phyloP scores from a whole-genome alignment of 2,888 invertebrate genomes.

The Cremastobaeus sp. region DNA sequence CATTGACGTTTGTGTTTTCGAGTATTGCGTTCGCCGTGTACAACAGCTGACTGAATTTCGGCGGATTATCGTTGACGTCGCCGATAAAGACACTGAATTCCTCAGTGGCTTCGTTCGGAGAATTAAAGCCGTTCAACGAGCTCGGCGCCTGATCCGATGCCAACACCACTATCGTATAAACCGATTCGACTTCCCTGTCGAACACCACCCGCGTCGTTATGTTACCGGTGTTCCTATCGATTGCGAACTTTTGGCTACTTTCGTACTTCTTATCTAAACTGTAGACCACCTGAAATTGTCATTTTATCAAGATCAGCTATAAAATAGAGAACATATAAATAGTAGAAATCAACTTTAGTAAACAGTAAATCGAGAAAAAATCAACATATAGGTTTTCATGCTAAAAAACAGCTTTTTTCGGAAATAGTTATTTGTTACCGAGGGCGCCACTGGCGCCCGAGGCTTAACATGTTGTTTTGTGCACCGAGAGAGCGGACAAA shows the following conservation, averaged over 20 bases:
- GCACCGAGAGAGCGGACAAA: no score
- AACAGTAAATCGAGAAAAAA: no score
- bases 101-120: conserved; percentile 88
- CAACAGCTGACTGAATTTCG: conserved; percentile 88
- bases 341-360: no score
- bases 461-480: no score
- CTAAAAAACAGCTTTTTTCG: no score
- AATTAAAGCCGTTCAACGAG: conserved; percentile 82
- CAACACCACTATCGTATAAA: conserved; percentile 93
- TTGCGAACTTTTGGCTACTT: conserved; percentile 85
- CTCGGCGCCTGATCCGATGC: conserved; percentile 95
- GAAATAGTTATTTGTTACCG: no score
- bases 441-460: no score
- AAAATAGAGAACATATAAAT: no score
- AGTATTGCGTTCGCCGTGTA: conserved; percentile 87
- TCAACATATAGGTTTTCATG: no score
- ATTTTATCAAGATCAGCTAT: no score
- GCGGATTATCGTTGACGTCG: conserved; percentile 97
- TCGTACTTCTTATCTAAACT: conserved; percentile 82
- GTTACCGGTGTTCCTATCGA: conserved; percentile 91
- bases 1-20: conserved; percentile 91
- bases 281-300: conserved; percentile 82
- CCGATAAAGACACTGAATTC: conserved; percentile 94
- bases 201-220: conserved; percentile 90
- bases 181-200: conserved; percentile 90